Evolutionary conservation across 2,113 vertebrate species (phyloP), one percentile per base, ranked within the genome.

Genomic region (Choloepus hoffmanni): DNA sequence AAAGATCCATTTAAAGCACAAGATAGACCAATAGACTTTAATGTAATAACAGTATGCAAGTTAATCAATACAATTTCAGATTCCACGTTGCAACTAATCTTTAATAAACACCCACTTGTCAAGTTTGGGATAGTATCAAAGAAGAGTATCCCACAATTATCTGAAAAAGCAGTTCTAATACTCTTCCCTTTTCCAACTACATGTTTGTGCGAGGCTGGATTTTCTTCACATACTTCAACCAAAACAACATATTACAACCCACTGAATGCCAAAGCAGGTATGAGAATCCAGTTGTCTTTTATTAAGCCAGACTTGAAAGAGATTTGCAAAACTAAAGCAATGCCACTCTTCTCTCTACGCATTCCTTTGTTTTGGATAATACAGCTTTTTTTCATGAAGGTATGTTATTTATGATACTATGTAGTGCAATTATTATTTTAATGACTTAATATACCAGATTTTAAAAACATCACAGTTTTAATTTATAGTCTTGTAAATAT

Each of bases 141-240:
- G 88, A 79, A 85, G 26, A 91, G 58, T 72, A 87, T 58, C 23
- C 43, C 55, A 30, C 58, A 78, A 62, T 86, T 78, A 68, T 62
- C 68, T 90, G 43, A 82, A 96, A 89, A 86, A 16, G 1, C 11
- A 76, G 53, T 58, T 77, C 48, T 89, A 74, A 83, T 62, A 30
- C 30, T 65, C 50, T 9, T 50, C 23, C 28, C 45, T 45, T 85
- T 88, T 76, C 58, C 5, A 70, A 53, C 76, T 60, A 73, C 23
- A 45, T 58, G 74, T 94, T 43, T 85, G 21, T 83, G 63, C 30
- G n/a, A 82, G 68, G 33, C 72, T 90, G 74, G 36, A 74, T 94
- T 95, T 92, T 89, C 85, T 90, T 96, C 76, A 63, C n/a, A 68
- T 19, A 68, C 48, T 94, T 93, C 26, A 96, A 92, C 48, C 58